phyloP scores from a whole-genome alignment of 2,797 vertebrate genomes.

The Scolopax rusticola region DNA sequence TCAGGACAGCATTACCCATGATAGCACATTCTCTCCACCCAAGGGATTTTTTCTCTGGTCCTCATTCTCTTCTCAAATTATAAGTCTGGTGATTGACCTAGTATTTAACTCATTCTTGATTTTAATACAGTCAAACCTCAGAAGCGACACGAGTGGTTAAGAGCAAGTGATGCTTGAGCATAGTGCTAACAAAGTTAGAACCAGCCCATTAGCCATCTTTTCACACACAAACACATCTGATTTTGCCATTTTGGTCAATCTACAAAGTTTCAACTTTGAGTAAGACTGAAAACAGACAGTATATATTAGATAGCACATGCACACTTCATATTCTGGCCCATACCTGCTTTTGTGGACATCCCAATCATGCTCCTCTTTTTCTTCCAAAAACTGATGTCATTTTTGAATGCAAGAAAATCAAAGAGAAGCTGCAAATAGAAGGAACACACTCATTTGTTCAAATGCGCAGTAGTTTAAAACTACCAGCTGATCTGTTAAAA shows the following conservation, averaged over 20 bases:
- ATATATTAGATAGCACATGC: fast-evolving
- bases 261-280: neutral
- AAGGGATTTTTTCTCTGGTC: neutral
- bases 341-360: slow-evolving; percentile 94
- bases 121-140: neutral
- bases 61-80: neutral
- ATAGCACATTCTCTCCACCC: neutral
- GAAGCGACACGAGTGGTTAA: neutral
- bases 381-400: slow-evolving; percentile 94
- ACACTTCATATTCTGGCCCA: neutral
- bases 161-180: neutral
- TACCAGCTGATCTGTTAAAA: neutral
- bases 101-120: neutral
- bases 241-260: neutral
- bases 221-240: neutral
- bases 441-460: neutral
- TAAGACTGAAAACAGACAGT: neutral
- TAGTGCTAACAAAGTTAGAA: neutral
- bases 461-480: neutral
- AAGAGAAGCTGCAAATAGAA: slow-evolving; percentile 88
- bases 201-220: neutral
- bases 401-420: slow-evolving; percentile 96
- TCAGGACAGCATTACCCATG: neutral
- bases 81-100: neutral
- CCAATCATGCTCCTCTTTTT: slow-evolving; percentile 93